phyloP scores from a whole-genome alignment of 1,140 invertebrate species.

The Olivierus martensii region DNA sequence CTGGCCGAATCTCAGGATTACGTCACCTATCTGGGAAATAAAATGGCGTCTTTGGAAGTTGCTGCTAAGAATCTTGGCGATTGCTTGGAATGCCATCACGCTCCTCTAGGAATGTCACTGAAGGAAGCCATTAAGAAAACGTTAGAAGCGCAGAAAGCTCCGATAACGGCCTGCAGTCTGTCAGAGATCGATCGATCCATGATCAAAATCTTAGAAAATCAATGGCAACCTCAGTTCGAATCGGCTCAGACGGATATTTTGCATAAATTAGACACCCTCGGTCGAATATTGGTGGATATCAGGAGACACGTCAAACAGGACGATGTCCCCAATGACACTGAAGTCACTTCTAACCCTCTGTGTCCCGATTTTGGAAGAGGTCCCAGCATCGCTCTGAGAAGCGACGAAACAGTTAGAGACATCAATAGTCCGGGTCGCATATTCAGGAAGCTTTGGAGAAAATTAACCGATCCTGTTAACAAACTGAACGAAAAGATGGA shows the following conservation, averaged over 20 bases:
- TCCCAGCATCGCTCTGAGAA: not conserved
- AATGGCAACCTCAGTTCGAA: too few species aligned
- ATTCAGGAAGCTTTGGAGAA: conserved; percentile 15
- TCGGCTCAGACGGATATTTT: not conserved
- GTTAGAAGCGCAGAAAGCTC: not conserved
- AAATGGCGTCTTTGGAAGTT: conserved; percentile 6
- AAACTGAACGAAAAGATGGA: conserved; percentile 14
- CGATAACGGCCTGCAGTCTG: too few species aligned
- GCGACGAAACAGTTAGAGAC: not conserved
- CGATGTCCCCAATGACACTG: not conserved
- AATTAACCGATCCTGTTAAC: conserved; percentile 13
- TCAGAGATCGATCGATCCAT: too few species aligned
- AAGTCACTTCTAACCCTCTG: not conserved
- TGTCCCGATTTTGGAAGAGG: not conserved
- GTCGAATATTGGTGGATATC: not conserved
- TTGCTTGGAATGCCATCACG: conserved; percentile 8
- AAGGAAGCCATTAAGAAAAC: conserved; percentile 3
- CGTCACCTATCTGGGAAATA: conserved; percentile 8
- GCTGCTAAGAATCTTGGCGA: conserved; percentile 3
- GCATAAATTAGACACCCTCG: conserved; percentile 5
- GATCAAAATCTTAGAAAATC: too few species aligned
- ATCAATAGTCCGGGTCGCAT: conserved; percentile 6
- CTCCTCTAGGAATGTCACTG: conserved; percentile 8
- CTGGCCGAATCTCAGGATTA: conserved; percentile 2
- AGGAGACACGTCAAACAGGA: not conserved